Conservation (phyloP, 1,140 invertebrate species). For the Hydropsyche tenuis region DNA sequence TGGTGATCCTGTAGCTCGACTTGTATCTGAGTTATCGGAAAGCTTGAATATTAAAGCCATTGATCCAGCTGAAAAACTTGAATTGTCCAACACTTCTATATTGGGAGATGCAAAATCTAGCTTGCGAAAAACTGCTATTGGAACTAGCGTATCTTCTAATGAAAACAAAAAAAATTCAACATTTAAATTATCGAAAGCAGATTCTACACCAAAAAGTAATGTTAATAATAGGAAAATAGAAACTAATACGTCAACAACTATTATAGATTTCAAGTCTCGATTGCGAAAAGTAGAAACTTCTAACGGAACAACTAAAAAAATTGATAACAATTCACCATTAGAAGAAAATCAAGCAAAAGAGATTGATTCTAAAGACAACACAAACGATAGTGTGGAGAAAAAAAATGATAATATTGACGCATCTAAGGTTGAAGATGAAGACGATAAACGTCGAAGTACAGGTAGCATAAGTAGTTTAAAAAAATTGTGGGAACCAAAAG, state of each 20-base stretch:
- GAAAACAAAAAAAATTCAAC: slow-evolving; percentile 58
- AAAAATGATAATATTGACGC: slow-evolving; percentile 65
- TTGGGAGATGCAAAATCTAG: slow-evolving; percentile 64
- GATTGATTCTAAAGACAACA: slow-evolving; percentile 25
- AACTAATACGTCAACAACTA: slow-evolving; percentile 64
- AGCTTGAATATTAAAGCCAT: slow-evolving; percentile 64
- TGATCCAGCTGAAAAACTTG: slow-evolving; percentile 40
- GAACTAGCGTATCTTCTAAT: slow-evolving; percentile 45
- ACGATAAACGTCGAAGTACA: slow-evolving; percentile 89
- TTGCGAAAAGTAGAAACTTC: slow-evolving; percentile 78
- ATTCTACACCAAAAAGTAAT: slow-evolving; percentile 63
- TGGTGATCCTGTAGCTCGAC: slow-evolving; percentile 77
- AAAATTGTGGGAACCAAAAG: slow-evolving; percentile 87
- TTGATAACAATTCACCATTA: slow-evolving; percentile 51
- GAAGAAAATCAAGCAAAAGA: slow-evolving; percentile 43
- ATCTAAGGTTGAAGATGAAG: slow-evolving; percentile 66
- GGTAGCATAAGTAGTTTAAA: slow-evolving; percentile 92
- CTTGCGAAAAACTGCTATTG: slow-evolving; percentile 59
- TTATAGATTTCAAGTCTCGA: slow-evolving; percentile 85
- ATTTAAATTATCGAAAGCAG: slow-evolving; percentile 71
- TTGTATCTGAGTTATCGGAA: slow-evolving; percentile 76
- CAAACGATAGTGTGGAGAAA: slow-evolving; percentile 58
- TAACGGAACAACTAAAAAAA: slow-evolving; percentile 57
- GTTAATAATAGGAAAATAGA: slow-evolving; percentile 61
- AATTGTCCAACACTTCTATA: slow-evolving; percentile 52